phyloP scores from a whole-genome alignment of 2,888 invertebrate species.

The Exocentrus adspersus region DNA sequence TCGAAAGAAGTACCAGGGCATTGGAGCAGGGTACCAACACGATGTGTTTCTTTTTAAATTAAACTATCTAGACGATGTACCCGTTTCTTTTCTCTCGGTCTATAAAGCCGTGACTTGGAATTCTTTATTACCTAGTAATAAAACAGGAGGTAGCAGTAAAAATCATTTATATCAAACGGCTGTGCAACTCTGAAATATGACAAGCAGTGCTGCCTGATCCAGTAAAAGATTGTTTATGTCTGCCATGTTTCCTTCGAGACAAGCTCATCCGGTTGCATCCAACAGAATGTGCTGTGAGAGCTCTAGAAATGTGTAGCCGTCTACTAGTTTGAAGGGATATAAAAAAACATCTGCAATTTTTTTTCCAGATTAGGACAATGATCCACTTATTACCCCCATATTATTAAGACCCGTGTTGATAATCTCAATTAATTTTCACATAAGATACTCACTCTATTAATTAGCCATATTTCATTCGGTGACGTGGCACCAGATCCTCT shows the following conservation, averaged over 20 bases:
- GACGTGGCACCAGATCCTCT: slow-evolving; percentile 8
- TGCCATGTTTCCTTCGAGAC: slow-evolving; percentile 19
- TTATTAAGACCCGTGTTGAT: too few relatives aligned
- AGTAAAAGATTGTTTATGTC: slow-evolving; percentile 19
- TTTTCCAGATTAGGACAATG: too few relatives aligned
- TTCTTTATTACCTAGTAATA: slow-evolving; percentile 1
- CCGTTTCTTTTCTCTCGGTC: not conserved
- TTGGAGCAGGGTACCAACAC: too few relatives aligned
- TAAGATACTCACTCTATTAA: too few relatives aligned
- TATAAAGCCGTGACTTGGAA: not conserved
- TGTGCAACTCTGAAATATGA: slow-evolving; percentile 6
- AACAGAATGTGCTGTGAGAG: slow-evolving; percentile 5
- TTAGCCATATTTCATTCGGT: not conserved
- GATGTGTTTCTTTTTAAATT: too few relatives aligned
- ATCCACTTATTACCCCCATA: too few relatives aligned
- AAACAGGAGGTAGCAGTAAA: slow-evolving; percentile 1
- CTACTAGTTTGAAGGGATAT: not conserved
- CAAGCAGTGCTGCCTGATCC: not conserved
- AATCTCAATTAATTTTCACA: too few relatives aligned
- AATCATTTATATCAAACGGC: slow-evolving; percentile 4
- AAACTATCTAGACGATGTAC: not conserved
- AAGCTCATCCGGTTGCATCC: slow-evolving; percentile 37
- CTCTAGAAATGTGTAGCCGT: not conserved
- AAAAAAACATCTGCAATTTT: too few relatives aligned
- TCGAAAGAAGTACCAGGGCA: too few relatives aligned